Base-by-base conservation (phyloP, 2,113 vertebrate genomes). In the Erinaceus europaeus region DNA sequence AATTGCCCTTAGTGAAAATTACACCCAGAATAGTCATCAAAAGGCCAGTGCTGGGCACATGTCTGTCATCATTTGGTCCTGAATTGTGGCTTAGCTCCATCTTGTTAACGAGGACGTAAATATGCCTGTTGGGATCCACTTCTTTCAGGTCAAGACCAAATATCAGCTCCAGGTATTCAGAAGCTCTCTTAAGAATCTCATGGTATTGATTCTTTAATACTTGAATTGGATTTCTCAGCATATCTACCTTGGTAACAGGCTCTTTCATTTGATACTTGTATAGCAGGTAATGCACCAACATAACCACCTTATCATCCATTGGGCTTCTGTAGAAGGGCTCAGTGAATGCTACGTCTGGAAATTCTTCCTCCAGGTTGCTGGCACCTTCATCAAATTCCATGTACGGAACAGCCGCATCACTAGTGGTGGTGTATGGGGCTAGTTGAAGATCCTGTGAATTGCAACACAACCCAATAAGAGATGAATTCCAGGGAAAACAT, bases 191-290 rank as follows among this genome's bases (percentile, higher is more conserved):
- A 6, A 72, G 21, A 11, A 80, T 88, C 38, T 84, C 65, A 25
- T 18, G 2, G 44, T 77, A 85, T 14, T 55, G 11, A 15, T 40
- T 67, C 17, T 44, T 91, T 0, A 71, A 29, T 25, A 13, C 59
- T 59, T 48, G 42, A 62, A n/a, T 59, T 27, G 62, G 6, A 67
- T 76, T 65, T 80, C 15, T 91, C 17, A 90, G 8, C 36, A 84
- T 84, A 29, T 68, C 79, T 55, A 9, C 13, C 52, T 77, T 84
- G 10, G 29, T 44, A 50, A 88, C 65, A 20, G 25, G 27, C 61
- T 91, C 85, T 36, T 74, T 91, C 7, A 69, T n/a, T 21, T 79
- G 13, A 82, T 89, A 89, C 1, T 73, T 92, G 18, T 79, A 36
- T 4, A 86, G 53, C 14, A 86, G n/a, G 10, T 81, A 91, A 48